A percentile compares a stretch with the other conserved stretches of the same genome.
These are phyloP conservation scores for Botia kubotai DNA, from an alignment of 2,797 vertebrate species.

Conservation along the genomic window DNA sequence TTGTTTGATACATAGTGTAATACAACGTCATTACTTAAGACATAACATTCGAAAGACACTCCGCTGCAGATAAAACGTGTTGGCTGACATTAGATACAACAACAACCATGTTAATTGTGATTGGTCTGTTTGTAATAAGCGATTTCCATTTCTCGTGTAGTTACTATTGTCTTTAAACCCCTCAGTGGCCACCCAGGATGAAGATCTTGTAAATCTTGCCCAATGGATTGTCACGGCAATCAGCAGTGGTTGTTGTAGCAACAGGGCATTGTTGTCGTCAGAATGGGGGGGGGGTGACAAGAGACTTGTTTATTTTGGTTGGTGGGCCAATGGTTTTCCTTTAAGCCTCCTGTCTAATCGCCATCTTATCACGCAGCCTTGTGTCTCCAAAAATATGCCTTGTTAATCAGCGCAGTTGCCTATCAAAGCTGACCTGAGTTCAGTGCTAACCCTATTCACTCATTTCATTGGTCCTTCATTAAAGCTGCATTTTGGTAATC, in stretches of 20 bases:
- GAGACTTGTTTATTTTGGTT: slow-evolving; percentile 37
- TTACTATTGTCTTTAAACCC: neutral
- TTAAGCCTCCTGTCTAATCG: slow-evolving; percentile 3
- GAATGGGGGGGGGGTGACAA: slow-evolving; percentile 57
- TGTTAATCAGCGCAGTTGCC: neutral
- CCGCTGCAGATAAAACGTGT: neutral
- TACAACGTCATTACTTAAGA: neutral
- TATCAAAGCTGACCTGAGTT: neutral
- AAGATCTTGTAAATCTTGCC: slow-evolving; percentile 32
- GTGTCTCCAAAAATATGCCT: neutral
- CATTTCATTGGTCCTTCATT: too few relatives aligned
- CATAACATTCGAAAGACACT: neutral
- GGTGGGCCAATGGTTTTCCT: slow-evolving; percentile 27
- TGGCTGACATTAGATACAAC: neutral
- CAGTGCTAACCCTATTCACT: too few relatives aligned
- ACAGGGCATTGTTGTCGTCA: neutral
- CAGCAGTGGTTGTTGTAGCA: slow-evolving; percentile 42
- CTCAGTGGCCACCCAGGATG: slow-evolving; percentile 31
- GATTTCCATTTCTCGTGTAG: neutral
- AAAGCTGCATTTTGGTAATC: too few relatives aligned
- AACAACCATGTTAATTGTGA: neutral
- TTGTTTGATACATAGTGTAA: too few relatives aligned
- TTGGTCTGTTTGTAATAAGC: neutral
- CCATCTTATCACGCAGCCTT: slow-evolving; percentile 19
- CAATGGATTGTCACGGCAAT: slow-evolving; percentile 21